Base-by-base conservation (phyloP, 2,113 vertebrate species). In the Sinosuthora webbiana region DNA sequence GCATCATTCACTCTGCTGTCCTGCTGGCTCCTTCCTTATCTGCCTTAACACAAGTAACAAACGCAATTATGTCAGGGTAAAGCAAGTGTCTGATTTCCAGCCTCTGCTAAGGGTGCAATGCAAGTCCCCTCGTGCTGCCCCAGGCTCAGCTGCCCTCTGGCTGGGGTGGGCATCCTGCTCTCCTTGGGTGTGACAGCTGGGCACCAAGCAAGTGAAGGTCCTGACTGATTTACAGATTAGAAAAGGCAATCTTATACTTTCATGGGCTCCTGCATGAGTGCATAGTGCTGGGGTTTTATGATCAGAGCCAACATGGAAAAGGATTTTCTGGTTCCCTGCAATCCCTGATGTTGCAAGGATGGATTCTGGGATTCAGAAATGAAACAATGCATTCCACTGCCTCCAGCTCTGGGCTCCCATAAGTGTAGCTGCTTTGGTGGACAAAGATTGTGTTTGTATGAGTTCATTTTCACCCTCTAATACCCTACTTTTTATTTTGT, bases 51-150 rank as follows among this genome's bases (percentile, higher is more conserved):
- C 28, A n/a, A 23, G 4, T n/a, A 74, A 76, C 19, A 59, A 62
- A 57, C 69, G 50, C 76, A 90, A 15, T 83, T 56, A 25, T 27
- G 49, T 42, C 69, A 49, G 73, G 63, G 11, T n/a, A 33, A 87
- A 83, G 52, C 39, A 35, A n/a, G 27, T 11, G 31, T 39, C 47
- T 57, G 64, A 25, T 74, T 76, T 49, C 47, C 50, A 87, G 87
- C 17, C 63, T 44, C 47, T 78, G 64, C 68, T 35, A 2, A 74
- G 52, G 62, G 10, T 77, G 12, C 44, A 6, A 41, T n/a, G 5
- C 7, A 1, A n/a, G 33, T 17, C 7, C 41, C 27, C 33, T 25
- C 0, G 0, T 42, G 35, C 70, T 76, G 81, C 83, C 30, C 16
- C 42, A 68, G 45, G 52, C 45, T 23, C 74, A 8, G 47, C 62